Base-by-base conservation (phyloP, 2,113 vertebrate species). In the Pionites leucogaster region DNA sequence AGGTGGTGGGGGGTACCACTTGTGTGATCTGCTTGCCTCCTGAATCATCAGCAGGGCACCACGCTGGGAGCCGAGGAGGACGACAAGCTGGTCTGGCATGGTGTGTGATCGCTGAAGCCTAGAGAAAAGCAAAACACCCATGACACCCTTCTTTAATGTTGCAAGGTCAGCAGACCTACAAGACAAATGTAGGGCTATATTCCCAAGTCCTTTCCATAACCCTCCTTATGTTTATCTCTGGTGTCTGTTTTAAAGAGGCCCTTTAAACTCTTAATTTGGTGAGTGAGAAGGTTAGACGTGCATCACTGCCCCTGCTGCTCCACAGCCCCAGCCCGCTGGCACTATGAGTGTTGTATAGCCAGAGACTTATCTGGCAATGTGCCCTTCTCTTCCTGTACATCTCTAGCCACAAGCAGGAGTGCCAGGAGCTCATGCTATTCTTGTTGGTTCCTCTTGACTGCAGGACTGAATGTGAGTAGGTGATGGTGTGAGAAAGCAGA, bases 1-100 rank as follows among this genome's bases (percentile, higher is more conserved):
- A 64, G 71, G 6, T 44, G 28, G 14, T 31, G 20, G 29, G 55
- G 41, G 71, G 46, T 33, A 46, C 78, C 37, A 23, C 5, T 13
- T 49, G 37, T 84, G 59, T 82, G 85, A 85, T 75, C 86, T 86
- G 64, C 65, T 87, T 76, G 80, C 18, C 35, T 78, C 88, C 55
- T 88, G 80, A 81, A 46, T 83, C 72, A 68, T 41, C 29, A 39
- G 57, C 82, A 57, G 55, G 35, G 57, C 22, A 25, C 70, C 52
- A 62, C 0, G n/a, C 52, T 85, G 47, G 63, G 68, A 67, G 52
- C 11, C 4, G 31, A 33, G 41, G 33, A 77, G 46, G 65, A 92
- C 69, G 13, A 23, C 39, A 46, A 78, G 39, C 29, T 6, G 3
- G 31, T 64, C 47, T 57, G 57, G 33, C 79, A 6, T 65, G 60